phyloP scores from a whole-genome alignment of 2,797 vertebrate genomes.

The Malacoctenus gilli region DNA sequence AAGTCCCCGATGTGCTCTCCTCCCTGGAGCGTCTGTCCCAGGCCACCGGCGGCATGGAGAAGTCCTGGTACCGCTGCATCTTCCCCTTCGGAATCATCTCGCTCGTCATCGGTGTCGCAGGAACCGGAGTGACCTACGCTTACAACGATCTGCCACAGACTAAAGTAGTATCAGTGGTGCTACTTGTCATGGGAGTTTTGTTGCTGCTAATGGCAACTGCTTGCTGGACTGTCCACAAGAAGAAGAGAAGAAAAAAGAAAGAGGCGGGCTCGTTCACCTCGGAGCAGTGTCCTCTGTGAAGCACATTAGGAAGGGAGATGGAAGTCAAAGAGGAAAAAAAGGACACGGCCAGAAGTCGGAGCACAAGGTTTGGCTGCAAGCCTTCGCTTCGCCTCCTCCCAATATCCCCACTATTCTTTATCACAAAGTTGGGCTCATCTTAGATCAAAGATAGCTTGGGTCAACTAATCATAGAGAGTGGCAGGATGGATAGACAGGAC shows the following conservation, averaged over 20 bases:
- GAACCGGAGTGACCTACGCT: conserved; percentile 90
- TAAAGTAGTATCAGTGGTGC: conserved; percentile 88
- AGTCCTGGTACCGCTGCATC: conserved; percentile 87
- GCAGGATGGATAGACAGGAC: conserved; percentile 32
- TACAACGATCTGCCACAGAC: conserved; percentile 91
- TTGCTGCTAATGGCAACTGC: conserved; percentile 77
- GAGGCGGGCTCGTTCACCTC: conserved; percentile 77
- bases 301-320: conserved; percentile 24
- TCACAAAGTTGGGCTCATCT: conserved; percentile 45
- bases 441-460: conserved; percentile 24
- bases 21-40: conserved; percentile 90
- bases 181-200: conserved; percentile 78
- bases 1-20: conserved; percentile 85
- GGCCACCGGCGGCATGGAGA: conserved; percentile 88
- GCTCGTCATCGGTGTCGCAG: conserved; percentile 88
- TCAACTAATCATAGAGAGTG: conserved; percentile 29
- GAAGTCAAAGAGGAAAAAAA: conserved; percentile 40
- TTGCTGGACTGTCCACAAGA: conserved; percentile 83
- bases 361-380: conserved; percentile 29
- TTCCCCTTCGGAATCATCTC: conserved; percentile 90
- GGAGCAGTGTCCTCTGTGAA: conserved; percentile 83
- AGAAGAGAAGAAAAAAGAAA: conserved; percentile 83
- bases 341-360: conserved; percentile 31
- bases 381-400: conserved; percentile 28
- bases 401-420: conserved; percentile 49